phyloP scores from a whole-genome alignment of 2,888 invertebrate species.

The Amiota communis region DNA sequence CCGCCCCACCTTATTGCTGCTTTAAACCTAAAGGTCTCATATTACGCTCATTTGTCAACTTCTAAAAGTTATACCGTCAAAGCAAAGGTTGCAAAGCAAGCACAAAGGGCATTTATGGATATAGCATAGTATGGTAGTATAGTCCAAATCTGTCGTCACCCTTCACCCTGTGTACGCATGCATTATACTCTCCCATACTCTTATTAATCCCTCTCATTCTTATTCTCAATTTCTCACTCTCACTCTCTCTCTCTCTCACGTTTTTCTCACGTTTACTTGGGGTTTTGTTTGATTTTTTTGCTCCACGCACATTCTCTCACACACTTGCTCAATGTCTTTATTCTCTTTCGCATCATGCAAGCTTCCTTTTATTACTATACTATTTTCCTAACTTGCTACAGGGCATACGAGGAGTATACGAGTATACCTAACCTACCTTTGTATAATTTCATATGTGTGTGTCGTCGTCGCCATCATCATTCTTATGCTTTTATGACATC shows the following conservation, averaged over 20 bases:
- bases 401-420: constrained; percentile 44
- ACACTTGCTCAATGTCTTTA: constrained; percentile 18
- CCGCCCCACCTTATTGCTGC: background rate
- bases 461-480: background rate
- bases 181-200: constrained; percentile 31
- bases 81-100: background rate
- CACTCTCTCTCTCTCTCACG: constrained; percentile 25
- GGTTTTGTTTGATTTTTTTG: too few relatives aligned
- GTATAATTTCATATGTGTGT: constrained; percentile 58
- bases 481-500: background rate
- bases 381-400: constrained; percentile 31
- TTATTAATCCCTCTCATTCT: background rate
- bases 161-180: background rate
- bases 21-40: background rate
- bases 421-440: constrained; percentile 67
- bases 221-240: constrained; percentile 38
- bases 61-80: constrained; percentile 1
- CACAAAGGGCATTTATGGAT: background rate
- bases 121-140: too few relatives aligned
- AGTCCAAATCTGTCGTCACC: background rate
- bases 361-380: background rate
- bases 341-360: background rate
- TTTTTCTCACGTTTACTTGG: background rate
- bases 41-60: constrained; percentile 19
- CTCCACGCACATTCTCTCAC: constrained; percentile 31